phyloP scores from a whole-genome alignment of 2,113 vertebrate genomes.

The rat (Rattus norvegicus) region DNA sequence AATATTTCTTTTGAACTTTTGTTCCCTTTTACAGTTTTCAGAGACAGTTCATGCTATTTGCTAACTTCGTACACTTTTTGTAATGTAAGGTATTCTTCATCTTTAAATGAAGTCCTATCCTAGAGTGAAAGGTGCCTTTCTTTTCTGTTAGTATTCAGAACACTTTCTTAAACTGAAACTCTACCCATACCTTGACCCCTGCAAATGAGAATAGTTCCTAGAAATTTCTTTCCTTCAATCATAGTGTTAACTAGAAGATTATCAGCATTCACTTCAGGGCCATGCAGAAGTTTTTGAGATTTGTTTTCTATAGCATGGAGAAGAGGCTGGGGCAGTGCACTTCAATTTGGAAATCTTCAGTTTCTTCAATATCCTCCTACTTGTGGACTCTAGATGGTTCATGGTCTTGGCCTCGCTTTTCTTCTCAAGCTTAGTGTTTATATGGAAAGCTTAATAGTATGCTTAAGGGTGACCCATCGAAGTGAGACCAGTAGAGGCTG shows the following conservation, averaged over 20 bases:
- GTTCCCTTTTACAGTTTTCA: conserved; percentile 58
- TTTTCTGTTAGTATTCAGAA: conserved; percentile 29
- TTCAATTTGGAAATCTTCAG: background rate
- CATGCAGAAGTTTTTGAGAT: conserved; percentile 14
- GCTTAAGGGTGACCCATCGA: background rate
- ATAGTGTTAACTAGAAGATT: conserved; percentile 34
- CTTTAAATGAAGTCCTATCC: background rate
- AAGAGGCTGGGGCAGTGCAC: background rate
- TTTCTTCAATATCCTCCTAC: background rate
- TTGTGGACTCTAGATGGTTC: conserved; percentile 9
- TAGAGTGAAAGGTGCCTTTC: conserved; percentile 1
- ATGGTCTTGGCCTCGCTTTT: background rate
- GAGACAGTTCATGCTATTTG: background rate
- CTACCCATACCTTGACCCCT: background rate
- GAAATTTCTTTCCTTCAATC: background rate
- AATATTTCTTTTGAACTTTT: conserved; percentile 42
- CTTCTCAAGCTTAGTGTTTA: conserved; percentile 11
- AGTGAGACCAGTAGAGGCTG: background rate
- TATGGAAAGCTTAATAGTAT: background rate
- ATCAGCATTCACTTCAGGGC: background rate
- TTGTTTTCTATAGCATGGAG: conserved; percentile 7
- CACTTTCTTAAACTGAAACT: background rate
- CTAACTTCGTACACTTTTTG: background rate
- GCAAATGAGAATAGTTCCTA: background rate
- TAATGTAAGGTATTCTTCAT: conserved; percentile 18